Evolutionary conservation across 1,140 invertebrate genomes (phyloP).

Genomic region (Formica selysi): DNA sequence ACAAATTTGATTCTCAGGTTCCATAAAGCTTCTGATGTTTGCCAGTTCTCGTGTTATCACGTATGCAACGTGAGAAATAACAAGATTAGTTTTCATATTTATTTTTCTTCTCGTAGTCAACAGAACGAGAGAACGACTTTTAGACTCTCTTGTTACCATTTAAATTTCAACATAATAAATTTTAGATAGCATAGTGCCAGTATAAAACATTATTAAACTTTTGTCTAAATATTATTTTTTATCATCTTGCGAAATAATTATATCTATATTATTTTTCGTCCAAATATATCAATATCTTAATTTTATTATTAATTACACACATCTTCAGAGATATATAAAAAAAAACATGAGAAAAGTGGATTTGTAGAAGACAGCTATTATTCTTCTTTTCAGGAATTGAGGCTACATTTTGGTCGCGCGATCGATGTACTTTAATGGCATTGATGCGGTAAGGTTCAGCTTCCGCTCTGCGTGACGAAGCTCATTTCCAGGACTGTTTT

Average conservation of each 20-base stretch:
- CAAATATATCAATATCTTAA: background rate
- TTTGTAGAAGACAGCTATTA: background rate
- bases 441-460: conserved; percentile 55
- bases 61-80: background rate
- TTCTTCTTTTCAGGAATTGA: conserved; percentile 17
- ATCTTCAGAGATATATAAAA: background rate
- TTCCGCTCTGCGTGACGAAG: conserved; percentile 71
- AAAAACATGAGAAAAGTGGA: background rate
- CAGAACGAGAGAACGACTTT: background rate
- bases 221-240: conserved; percentile 17
- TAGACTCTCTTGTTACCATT: background rate
- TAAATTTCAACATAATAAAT: background rate
- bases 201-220: background rate
- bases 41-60: conserved; percentile 29
- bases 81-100: conserved; percentile 37
- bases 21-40: conserved; percentile 38
- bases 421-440: conserved; percentile 64
- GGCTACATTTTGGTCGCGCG: background rate
- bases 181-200: background rate
- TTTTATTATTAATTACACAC: background rate
- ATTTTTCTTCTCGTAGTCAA: background rate
- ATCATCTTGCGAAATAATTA: background rate
- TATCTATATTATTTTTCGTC: background rate
- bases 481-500: conserved; percentile 68
- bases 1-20: conserved; percentile 37